phyloP scores from a whole-genome alignment of 2,113 vertebrate species.

The Lampris incognitus region DNA sequence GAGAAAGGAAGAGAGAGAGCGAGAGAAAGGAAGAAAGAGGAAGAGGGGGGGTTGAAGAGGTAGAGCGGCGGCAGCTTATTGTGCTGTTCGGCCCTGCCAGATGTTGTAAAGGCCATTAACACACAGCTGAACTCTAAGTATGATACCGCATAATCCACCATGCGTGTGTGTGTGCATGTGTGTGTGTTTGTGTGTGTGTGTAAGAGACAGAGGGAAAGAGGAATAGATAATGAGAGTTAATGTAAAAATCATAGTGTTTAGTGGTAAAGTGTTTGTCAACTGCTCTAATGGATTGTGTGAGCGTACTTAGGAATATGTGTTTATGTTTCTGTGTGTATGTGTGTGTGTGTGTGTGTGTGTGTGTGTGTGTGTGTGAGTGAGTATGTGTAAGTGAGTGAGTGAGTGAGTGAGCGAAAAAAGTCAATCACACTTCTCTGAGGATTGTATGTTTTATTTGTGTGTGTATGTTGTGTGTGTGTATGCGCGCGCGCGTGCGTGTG shows the following conservation, averaged over 20 bases:
- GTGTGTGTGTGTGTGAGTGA: neutral
- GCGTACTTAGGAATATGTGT: neutral
- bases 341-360: neutral
- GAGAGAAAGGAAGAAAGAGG: neutral
- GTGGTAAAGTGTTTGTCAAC: too few species aligned
- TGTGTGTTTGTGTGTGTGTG: conserved; percentile 23
- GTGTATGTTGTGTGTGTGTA: too few species aligned
- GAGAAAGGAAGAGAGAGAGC: neutral
- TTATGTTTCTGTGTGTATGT: neutral
- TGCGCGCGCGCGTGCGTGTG: too few species aligned
- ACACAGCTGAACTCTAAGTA: conserved; percentile 25
- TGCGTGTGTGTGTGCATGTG: conserved; percentile 40
- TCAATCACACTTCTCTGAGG: too few species aligned
- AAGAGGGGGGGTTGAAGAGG: conserved; percentile 11
- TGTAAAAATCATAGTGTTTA: too few species aligned
- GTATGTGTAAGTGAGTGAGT: neutral
- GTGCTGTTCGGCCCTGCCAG: neutral
- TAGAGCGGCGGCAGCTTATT: conserved; percentile 15
- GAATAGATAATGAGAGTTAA: too few species aligned
- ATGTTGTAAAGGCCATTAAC: conserved; percentile 52
- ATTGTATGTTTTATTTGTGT: too few species aligned
- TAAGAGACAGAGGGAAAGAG: too few species aligned
- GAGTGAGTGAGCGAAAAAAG: neutral
- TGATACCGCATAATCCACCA: conserved; percentile 46
- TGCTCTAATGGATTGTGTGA: neutral